Conservation (phyloP, 2,113 vertebrate genomes). For the Catharus bicknelli region DNA sequence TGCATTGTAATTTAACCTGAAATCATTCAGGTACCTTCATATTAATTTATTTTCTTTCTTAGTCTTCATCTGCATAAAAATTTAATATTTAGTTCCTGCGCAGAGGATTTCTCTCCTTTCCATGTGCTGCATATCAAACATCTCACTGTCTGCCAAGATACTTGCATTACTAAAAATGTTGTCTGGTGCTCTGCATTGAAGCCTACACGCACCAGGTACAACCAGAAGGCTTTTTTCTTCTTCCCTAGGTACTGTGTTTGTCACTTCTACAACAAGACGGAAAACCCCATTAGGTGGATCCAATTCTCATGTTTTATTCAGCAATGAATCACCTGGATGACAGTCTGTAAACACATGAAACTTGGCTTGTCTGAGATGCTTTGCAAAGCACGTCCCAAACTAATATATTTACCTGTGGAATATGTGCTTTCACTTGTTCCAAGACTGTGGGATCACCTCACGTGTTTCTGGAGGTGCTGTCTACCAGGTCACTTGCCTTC, state of each 20-base stretch:
- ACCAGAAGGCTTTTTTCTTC: not conserved
- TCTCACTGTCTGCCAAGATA: not conserved
- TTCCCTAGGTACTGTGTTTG: not conserved
- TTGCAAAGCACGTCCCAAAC: not conserved
- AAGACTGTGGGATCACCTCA: not conserved
- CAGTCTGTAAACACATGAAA: not conserved
- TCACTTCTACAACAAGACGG: not conserved
- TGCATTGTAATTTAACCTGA: not conserved
- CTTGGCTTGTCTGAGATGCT: not conserved
- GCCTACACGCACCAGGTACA: accelerated
- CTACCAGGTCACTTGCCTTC: not conserved
- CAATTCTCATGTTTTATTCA: not conserved
- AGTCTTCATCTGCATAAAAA: not conserved
- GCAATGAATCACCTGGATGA: not conserved
- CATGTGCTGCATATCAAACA: not conserved
- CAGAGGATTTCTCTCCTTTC: not conserved
- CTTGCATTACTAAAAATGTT: not conserved
- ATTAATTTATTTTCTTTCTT: not conserved
- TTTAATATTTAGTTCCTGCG: not conserved
- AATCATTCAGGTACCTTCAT: not conserved
- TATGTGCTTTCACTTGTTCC: not conserved
- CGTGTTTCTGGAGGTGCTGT: not conserved
- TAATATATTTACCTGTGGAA: not conserved
- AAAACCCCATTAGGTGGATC: not conserved
- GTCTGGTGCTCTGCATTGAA: not conserved